Base-by-base conservation (phyloP, 2,113 vertebrate species). In the Mormyrus lacerda region DNA sequence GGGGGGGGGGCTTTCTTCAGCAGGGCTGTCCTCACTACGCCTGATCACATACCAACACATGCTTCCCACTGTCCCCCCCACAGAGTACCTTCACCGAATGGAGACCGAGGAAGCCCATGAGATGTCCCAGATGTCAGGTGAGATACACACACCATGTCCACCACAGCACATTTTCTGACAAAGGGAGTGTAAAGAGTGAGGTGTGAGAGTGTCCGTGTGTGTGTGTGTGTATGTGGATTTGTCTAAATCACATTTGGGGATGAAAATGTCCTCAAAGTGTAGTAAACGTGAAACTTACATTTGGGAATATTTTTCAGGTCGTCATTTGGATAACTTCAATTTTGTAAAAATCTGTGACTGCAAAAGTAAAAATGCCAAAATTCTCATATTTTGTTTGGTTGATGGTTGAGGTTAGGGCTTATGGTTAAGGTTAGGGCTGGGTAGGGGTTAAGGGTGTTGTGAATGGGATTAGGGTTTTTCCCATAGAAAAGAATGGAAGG, bases 101-200 rank as follows among this genome's bases (percentile, higher is more conserved):
- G 98, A 99, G 94, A 96, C 97, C 87, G 98, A 98, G 93, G 97
- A 99, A 95, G 94, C 96, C 93, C 98, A 98, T 95, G 98, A 99
- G 95, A 97, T 98, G 97, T 96, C 97, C 96, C 98, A 97, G 92
- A 96, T 98, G 97, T 96, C 98, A 98, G 98, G 98, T 99, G 97
- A 97, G 96, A 89, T 90, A 90, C 5, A 31, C 47, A 24, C 19
- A 17, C 27, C 31, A 44, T 11, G 1, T 27, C 35, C 88, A 89
- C 88, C 45, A 17, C 45, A 48, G 50, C 31, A 53, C 48, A 42
- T 21, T 5, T 31, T 44, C 48, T 51, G 31, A 35, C 27, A 8
- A 6, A 13, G 27, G 27, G 19, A 48, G 65, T 4, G 3, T 42
- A 21, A 53, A 58, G n/a, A 31, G 39, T 44, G 24, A n/a, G 55